These are phyloP conservation scores for Dipus sagitta DNA, from an alignment of 2,797 vertebrate genomes.

Conservation along the genomic window DNA sequence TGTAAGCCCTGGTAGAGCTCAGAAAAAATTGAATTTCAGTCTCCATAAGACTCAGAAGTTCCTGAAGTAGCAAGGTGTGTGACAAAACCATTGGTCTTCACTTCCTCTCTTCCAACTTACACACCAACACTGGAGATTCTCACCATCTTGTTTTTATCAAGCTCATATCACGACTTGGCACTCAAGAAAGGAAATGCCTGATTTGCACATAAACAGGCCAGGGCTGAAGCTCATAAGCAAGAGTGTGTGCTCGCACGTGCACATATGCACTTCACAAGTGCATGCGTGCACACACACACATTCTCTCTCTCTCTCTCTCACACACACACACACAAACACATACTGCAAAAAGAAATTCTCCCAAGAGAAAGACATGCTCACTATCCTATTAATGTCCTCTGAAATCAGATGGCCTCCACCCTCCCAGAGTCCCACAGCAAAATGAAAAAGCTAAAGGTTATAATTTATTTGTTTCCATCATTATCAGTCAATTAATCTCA, in stretches of 20 bases:
- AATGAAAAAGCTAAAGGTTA: neutral
- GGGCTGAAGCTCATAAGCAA: no score
- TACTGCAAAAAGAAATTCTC: no score
- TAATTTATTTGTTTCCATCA: neutral
- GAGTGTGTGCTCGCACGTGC: no score
- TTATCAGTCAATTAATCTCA: neutral
- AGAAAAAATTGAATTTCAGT: slow-evolving; percentile 75
- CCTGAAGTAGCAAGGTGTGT: slow-evolving; percentile 18
- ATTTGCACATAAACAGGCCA: no score
- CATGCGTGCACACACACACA: no score
- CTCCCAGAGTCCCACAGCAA: neutral
- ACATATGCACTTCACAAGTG: no score
- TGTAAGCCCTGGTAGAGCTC: slow-evolving; percentile 50
- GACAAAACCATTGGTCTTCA: neutral
- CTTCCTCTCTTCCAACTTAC: neutral
- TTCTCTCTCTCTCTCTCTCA: no score
- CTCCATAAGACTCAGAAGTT: slow-evolving; percentile 36
- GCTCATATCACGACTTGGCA: neutral
- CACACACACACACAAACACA: no score
- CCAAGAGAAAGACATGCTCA: no score
- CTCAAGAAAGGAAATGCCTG: neutral
- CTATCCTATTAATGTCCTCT: neutral
- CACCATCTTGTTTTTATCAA: neutral
- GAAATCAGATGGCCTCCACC: neutral
- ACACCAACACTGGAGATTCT: neutral